Conservation (phyloP, 2,113 vertebrate species). For the Gorsachius goisagi region DNA sequence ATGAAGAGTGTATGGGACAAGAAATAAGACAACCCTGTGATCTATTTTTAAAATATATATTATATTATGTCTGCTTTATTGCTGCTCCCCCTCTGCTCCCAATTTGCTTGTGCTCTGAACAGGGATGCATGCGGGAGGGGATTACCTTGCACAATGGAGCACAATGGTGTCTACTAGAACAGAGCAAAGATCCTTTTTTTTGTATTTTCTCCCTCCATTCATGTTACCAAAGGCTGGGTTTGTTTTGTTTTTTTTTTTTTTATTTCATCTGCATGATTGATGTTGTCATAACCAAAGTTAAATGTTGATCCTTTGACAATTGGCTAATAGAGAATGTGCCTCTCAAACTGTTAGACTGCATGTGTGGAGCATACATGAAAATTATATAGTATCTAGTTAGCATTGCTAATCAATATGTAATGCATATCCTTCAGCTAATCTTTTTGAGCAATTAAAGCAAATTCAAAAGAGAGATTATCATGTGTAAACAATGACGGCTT, state of each 20-base stretch:
- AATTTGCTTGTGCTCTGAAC: neutral
- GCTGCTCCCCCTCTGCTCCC: neutral
- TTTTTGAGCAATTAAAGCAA: constrained; percentile 72
- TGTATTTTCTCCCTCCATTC: neutral
- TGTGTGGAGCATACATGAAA: constrained; percentile 9
- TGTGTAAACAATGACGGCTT: constrained; percentile 74
- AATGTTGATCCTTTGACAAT: constrained; percentile 9
- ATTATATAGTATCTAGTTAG: constrained; percentile 13
- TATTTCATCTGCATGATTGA: neutral
- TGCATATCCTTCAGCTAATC: constrained; percentile 65
- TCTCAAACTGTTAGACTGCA: neutral
- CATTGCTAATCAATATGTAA: constrained; percentile 56
- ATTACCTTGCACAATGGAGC: constrained; percentile 30
- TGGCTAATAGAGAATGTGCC: neutral
- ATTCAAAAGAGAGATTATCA: constrained; percentile 78
- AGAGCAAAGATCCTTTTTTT: neutral
- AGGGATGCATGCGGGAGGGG: neutral
- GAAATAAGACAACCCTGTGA: neutral
- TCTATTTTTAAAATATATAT: constrained; percentile 17
- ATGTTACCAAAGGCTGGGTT: neutral
- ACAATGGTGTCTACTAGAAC: neutral
- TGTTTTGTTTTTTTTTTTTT: neutral
- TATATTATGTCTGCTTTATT: neutral
- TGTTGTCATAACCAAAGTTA: constrained; percentile 30
- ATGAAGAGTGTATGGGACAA: neutral